phyloP scores from a whole-genome alignment of 2,113 vertebrate genomes.

The Pipa parva region DNA sequence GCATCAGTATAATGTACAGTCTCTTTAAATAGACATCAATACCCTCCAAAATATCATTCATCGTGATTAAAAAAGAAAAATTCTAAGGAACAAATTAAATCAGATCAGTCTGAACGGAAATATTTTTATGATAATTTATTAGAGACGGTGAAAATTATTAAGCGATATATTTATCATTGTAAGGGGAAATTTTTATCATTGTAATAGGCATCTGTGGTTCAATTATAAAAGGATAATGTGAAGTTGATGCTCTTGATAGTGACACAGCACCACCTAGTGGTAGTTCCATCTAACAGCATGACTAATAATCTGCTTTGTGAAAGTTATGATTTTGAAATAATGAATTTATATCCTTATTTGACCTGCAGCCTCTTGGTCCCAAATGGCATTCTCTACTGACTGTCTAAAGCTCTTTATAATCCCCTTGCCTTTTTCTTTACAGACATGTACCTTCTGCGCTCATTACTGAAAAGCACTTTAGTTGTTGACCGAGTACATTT shows the following conservation, averaged over 20 bases:
- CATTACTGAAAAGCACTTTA: too few species aligned
- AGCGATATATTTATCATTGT: conserved; percentile 18
- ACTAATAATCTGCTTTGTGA: neutral
- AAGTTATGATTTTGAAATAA: neutral
- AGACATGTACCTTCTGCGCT: too few species aligned
- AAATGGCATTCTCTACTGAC: neutral
- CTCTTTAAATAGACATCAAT: conserved; percentile 18
- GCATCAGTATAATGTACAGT: neutral
- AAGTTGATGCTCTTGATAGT: neutral
- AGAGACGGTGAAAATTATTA: conserved; percentile 30
- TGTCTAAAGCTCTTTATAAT: neutral
- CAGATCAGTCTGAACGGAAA: conserved; percentile 26
- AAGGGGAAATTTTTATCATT: conserved; percentile 22
- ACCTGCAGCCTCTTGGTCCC: neutral
- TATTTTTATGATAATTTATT: conserved; percentile 36
- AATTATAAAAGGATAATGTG: neutral
- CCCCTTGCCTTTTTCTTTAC: too few species aligned
- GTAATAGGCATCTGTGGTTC: neutral
- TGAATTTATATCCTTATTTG: neutral
- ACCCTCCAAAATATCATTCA: conserved; percentile 23
- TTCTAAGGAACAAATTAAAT: conserved; percentile 31
- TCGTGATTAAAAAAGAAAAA: conserved; percentile 21
- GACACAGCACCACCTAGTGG: conserved; percentile 30
- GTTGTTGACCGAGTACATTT: too few species aligned
- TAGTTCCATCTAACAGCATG: neutral